phyloP scores from a whole-genome alignment of 2,113 vertebrate genomes.

The Phylloscopus trochiloides region DNA sequence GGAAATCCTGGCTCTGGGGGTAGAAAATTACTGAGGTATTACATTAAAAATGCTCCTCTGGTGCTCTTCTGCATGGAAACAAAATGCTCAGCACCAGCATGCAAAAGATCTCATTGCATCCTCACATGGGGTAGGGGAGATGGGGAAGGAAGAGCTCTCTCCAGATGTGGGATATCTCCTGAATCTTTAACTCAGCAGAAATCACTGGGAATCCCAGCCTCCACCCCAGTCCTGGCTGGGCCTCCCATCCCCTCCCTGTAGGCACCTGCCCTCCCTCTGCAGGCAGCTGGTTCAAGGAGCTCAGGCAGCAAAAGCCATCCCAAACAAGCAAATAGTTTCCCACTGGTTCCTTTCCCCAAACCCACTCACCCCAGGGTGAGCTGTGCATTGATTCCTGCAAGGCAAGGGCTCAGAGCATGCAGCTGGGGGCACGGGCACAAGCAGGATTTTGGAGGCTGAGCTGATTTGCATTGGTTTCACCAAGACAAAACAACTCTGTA shows the following conservation, averaged over 20 bases:
- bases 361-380: not conserved
- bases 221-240: not conserved
- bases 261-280: not conserved
- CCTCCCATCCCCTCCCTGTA: not conserved
- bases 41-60: not conserved
- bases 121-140: not conserved
- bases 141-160: not conserved
- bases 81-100: not conserved
- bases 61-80: not conserved
- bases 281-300: not conserved
- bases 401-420: not conserved
- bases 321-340: not conserved
- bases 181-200: not conserved
- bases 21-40: not conserved
- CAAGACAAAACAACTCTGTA: not conserved
- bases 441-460: not conserved
- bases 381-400: not conserved
- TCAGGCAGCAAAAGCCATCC: not conserved
- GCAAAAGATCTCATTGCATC: not conserved
- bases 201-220: not conserved
- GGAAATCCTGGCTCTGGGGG: not conserved
- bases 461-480: not conserved
- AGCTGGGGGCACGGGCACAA: fast-evolving
- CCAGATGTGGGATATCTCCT: not conserved
- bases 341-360: not conserved